Percentiles rank a stretch among this genome's conserved stretches.
These are phyloP conservation scores for Griposia aprilina DNA, from an alignment of 2,888 invertebrate species.

Conservation along the genomic window DNA sequence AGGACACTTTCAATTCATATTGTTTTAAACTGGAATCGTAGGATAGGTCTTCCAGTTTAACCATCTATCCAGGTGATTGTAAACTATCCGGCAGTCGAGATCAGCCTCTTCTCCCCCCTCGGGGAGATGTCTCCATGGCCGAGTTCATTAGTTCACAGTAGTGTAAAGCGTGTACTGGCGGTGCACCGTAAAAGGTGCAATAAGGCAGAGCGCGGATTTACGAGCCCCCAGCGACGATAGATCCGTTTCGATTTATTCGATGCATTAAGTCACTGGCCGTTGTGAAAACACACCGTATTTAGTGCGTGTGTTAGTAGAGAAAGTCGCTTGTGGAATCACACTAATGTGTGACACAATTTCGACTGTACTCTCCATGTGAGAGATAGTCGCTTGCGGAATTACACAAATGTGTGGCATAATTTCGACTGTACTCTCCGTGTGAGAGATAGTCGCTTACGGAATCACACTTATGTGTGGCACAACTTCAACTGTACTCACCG, in stretches of 20 bases:
- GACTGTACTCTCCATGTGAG: not conserved
- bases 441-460: not conserved
- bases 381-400: not conserved
- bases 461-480: no score
- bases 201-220: conserved; percentile 60
- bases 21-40: not conserved
- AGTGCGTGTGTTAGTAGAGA: not conserved
- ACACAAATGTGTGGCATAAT: no score
- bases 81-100: not conserved
- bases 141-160: conserved; percentile 53
- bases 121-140: not conserved
- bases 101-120: not conserved
- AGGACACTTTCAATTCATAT: not conserved
- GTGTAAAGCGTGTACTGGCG: conserved; percentile 10
- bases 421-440: no score
- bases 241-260: conserved; percentile 19
- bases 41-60: not conserved
- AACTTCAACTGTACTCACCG: no score
- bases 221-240: conserved; percentile 30
- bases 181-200: conserved; percentile 63
- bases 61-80: not conserved
- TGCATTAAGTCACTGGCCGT: conserved; percentile 17
- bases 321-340: no score
- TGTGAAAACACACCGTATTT: conserved; percentile 11
- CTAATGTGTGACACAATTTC: no score